Evolutionary conservation across 2,888 invertebrate genomes (phyloP), one percentile per base, ranked within the genome.

Genomic region (Toxonevra muliebris): DNA sequence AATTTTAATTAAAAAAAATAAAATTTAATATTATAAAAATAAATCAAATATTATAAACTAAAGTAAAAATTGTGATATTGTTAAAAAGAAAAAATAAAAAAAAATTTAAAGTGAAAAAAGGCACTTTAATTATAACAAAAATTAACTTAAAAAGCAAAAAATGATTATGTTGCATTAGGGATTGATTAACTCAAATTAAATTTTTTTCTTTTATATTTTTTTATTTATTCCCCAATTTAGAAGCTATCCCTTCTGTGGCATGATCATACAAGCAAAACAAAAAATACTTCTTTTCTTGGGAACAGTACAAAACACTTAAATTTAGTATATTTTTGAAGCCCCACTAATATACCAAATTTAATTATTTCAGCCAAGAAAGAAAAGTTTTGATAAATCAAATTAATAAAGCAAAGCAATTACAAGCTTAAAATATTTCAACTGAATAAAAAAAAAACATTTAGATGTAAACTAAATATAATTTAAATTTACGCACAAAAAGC

Each of bases 241-340:
- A 17, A 13, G 7, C 62, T 66, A 71, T 75, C 74, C 73, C 73
- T 76, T 74, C 68, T 75, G 75, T 61, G 65, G 74, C 76, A 65
- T 65, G 66, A 70, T 73, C 70, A 65, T 52, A 48, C 15, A 13
- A 40, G 7, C 43, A 42, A 17, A 12, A 48, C 8, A 48, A 48
- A 1, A 11, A 1, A 30, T 30, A 30, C 30, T 30, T 30, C 30
- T 7, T 30, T 30, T 30, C 30, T 4, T 4, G 30, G 30, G 7
- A 30, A 30, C 2, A 30, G 30, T 30, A 30, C 30, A 52, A 19
- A 19, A 68, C 70, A 71, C 67, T 76, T 80, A 65, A 68, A 74
- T 77, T 78, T 75, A 73, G 73, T 76, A 73, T 78, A 80, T 78
- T 80, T 82, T 60, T 75, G 71, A 82, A 80, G 80, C 80, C 80